Evolutionary conservation across 2,888 invertebrate species (phyloP), one percentile per base, ranked within the genome.

Genomic region (Sclerodermus sp.): DNA sequence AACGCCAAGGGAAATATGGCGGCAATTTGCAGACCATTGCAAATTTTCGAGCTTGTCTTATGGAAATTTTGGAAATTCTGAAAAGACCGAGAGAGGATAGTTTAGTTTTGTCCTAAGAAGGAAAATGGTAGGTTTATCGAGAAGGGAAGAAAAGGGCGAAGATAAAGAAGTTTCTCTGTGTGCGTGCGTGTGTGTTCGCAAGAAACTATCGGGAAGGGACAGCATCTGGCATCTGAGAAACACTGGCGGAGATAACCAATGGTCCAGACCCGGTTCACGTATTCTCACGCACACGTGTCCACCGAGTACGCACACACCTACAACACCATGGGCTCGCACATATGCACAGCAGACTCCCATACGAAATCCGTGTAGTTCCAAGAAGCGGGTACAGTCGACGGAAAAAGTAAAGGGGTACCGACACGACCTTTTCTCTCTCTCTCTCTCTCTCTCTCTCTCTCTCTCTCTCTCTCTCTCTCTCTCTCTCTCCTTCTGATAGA

Each of bases 311-410:
- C 58, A 55, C 53, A 57, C 54, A 53, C 34, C n/a, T n/a, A n/a
- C n/a, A n/a, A n/a, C n/a, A n/a, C n/a, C n/a, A n/a, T n/a, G 55
- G 37, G 10, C 32, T 23, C 36, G 16, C 38, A 16, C 38, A 30
- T 10, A 15, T 29, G 34, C 38, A n/a, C 43, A 29, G 42, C 31
- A 14, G 38, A 15, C 32, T 51, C 63, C 59, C 54, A 59, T 59
- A 54, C 49, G 59, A 63, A 67, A 65, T 67, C 63, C 62, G 62
- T 62, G 64, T 64, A 64, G 64, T 74, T 76, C 74, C 67, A 49
- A 74, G 76, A 75, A 74, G 60, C 53, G 73, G 3, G 23, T 76
- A 76, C 76, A 75, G 70, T 72, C 73, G 55, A 53, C 43, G 62
- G 53, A 61, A 70, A 67, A 70, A 71, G 68, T 65, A 57, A 61